phyloP scores from a whole-genome alignment of 1,140 invertebrate genomes.

The Melipona quadrifasciata region DNA sequence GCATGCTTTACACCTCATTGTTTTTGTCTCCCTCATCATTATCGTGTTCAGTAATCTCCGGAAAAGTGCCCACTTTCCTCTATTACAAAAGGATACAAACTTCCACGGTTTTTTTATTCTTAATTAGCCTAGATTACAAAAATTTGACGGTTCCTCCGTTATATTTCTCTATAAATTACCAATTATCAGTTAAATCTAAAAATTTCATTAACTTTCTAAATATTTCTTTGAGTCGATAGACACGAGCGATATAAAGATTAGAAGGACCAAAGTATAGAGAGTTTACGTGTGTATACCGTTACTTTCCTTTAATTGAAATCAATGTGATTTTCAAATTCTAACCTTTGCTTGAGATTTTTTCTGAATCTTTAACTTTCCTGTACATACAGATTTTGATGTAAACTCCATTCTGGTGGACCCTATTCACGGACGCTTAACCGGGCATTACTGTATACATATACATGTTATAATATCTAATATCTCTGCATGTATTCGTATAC shows the following conservation, averaged over 20 bases:
- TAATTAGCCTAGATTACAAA: background rate
- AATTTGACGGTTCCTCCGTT: background rate
- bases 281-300: background rate
- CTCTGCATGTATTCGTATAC: conserved; percentile 9
- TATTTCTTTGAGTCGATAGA: background rate
- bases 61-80: background rate
- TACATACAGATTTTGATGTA: no score
- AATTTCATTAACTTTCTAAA: background rate
- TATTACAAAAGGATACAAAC: no score
- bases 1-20: conserved; percentile 8
- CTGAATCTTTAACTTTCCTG: background rate
- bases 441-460: conserved; percentile 10
- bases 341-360: background rate
- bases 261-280: background rate
- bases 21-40: background rate
- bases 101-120: background rate
- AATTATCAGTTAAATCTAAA: background rate
- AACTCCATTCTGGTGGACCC: background rate
- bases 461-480: conserved; percentile 21
- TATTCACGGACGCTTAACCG: background rate
- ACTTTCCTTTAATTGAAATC: background rate
- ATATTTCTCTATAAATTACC: background rate
- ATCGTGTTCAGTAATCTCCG: background rate
- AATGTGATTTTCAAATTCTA: background rate
- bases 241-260: background rate